Percentiles rank a stretch among this genome's conserved stretches.
Conservation (phyloP, 1,140 invertebrate genomes). For the Eueides isabella region DNA sequence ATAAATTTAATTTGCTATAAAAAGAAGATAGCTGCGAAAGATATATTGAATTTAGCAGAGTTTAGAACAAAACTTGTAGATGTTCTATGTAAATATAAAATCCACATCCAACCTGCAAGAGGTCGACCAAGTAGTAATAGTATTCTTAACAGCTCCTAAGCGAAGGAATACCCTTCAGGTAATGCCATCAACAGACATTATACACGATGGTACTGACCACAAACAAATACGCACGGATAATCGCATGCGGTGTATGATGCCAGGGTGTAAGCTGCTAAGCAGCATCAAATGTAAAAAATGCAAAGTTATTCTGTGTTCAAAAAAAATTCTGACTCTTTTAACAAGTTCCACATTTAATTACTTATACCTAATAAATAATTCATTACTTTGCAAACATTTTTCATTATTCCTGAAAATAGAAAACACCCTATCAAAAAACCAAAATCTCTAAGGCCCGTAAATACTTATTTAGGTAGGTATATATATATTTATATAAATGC, state of each 20-base stretch:
- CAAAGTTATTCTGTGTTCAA: slow-evolving; percentile 34
- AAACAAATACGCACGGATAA: slow-evolving; percentile 31
- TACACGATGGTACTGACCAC: slow-evolving; percentile 32
- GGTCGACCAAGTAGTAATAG: slow-evolving; percentile 40
- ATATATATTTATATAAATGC: too few species aligned
- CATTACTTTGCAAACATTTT: slow-evolving; percentile 29
- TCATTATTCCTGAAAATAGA: slow-evolving; percentile 38
- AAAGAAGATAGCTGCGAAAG: slow-evolving; percentile 24
- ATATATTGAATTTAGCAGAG: slow-evolving; percentile 34
- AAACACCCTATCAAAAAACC: slow-evolving; percentile 34
- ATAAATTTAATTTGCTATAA: too few species aligned
- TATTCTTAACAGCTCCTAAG: slow-evolving; percentile 20
- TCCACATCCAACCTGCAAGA: slow-evolving; percentile 33
- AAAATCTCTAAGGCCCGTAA: slow-evolving; percentile 29
- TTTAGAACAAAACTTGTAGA: slow-evolving; percentile 35
- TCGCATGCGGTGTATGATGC: slow-evolving; percentile 29
- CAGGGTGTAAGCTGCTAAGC: slow-evolving; percentile 28
- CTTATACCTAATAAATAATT: slow-evolving; percentile 36
- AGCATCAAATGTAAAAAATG: slow-evolving; percentile 34
- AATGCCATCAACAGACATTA: slow-evolving; percentile 32
- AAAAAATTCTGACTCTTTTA: slow-evolving; percentile 33
- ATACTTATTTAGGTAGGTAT: slow-evolving; percentile 28
- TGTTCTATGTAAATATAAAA: slow-evolving; percentile 35
- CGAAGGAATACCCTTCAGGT: slow-evolving; percentile 31
- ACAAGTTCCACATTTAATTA: slow-evolving; percentile 29